Percentiles rank a stretch among this genome's conserved stretches.
phyloP scores from a whole-genome alignment of 2,113 vertebrate genomes.

The Morone chrysops region DNA sequence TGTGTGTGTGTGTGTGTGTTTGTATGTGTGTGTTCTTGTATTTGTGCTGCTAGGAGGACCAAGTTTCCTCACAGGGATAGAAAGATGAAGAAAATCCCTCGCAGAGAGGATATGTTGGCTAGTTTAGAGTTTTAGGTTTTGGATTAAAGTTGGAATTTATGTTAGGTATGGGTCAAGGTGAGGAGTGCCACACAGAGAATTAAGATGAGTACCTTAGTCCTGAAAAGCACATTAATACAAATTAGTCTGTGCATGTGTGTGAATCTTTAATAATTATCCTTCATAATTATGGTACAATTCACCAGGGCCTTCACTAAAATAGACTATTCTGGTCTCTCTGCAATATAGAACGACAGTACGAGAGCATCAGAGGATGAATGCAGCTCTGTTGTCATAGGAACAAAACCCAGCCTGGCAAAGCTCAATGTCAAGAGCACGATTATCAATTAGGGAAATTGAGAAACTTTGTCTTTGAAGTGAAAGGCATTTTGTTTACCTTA shows the following conservation, averaged over 20 bases:
- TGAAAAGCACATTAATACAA: conserved; percentile 36
- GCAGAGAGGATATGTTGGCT: conserved; percentile 3
- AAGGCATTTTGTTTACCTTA: conserved; percentile 63
- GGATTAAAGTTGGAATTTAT: conserved; percentile 32
- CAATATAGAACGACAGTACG: conserved; percentile 19
- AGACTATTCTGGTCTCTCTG: conserved; percentile 13
- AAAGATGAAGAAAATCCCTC: conserved; percentile 14
- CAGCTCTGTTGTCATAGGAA: conserved; percentile 72
- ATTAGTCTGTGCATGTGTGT: background rate
- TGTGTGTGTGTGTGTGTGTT: conserved; percentile 16
- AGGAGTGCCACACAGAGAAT: background rate
- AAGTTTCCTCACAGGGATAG: conserved; percentile 34
- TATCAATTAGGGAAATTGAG: conserved; percentile 69
- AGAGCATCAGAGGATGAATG: conserved; percentile 44
- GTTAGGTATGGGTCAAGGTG: conserved; percentile 21
- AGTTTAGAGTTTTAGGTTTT: conserved; percentile 9
- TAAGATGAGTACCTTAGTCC: background rate
- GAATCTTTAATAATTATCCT: conserved; percentile 47
- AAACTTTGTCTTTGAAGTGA: conserved; percentile 75
- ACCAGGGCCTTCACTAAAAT: conserved; percentile 50
- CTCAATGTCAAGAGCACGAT: conserved; percentile 57
- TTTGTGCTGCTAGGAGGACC: conserved; percentile 36
- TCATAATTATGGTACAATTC: conserved; percentile 50
- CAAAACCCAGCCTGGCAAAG: conserved; percentile 31
- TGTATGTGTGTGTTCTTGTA: conserved; percentile 14